phyloP scores from a whole-genome alignment of 1,140 invertebrate genomes.

The Euglossa dilemma region DNA sequence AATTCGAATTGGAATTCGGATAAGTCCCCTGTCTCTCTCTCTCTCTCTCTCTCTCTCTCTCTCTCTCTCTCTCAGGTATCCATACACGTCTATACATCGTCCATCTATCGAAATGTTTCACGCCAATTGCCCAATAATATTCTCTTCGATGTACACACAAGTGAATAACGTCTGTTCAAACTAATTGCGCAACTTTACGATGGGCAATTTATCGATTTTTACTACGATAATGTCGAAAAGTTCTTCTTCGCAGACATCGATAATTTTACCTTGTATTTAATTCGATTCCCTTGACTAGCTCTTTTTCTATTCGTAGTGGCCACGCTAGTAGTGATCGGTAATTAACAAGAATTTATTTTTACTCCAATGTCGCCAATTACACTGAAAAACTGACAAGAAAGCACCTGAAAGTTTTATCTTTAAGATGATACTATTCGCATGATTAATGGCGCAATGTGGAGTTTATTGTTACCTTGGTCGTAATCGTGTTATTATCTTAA shows the following conservation, averaged over 20 bases:
- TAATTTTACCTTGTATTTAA: not conserved
- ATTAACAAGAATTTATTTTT: not conserved
- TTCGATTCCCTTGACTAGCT: too few relatives aligned
- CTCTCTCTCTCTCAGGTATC: not conserved
- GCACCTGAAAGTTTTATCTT: slow-evolving; percentile 11
- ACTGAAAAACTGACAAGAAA: not conserved
- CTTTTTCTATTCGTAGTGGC: too few relatives aligned
- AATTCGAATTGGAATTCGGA: not conserved
- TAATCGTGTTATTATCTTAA: slow-evolving; percentile 24
- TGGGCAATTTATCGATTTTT: not conserved
- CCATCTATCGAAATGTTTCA: not conserved
- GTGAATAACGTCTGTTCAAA: not conserved
- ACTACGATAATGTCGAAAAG: not conserved
- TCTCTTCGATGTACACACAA: not conserved
- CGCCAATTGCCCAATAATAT: not conserved
- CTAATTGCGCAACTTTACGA: not conserved
- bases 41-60: too few relatives aligned
- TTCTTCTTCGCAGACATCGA: not conserved
- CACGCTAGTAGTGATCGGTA: not conserved
- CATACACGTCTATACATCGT: not conserved
- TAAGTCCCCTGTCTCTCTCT: too few relatives aligned
- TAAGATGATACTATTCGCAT: not conserved
- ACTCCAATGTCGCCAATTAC: not conserved
- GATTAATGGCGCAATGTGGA: not conserved
- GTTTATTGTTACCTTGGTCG: slow-evolving; percentile 33